phyloP scores from a whole-genome alignment of 2,888 invertebrate genomes.

The Strigamia crassipes region DNA sequence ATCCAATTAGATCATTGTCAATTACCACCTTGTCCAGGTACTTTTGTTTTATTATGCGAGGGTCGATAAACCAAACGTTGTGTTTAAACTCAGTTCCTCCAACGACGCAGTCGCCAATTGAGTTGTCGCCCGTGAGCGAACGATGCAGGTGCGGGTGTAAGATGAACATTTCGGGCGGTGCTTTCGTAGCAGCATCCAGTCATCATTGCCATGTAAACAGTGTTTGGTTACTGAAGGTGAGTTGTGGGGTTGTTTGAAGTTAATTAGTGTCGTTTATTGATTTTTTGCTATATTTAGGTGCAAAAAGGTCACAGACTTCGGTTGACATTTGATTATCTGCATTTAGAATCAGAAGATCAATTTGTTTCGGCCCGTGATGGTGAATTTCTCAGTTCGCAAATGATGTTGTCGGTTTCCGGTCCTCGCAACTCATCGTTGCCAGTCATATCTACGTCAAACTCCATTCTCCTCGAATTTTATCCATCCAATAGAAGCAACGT shows the following conservation, averaged over 20 bases:
- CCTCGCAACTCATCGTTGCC: not conserved
- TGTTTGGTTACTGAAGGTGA: conserved; percentile 31
- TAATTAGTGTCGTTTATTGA: not conserved
- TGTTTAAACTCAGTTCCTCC: not conserved
- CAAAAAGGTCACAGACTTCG: conserved; percentile 13
- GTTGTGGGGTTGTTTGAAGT: not conserved
- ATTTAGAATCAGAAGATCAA: conserved; percentile 12
- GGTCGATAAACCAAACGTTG: not conserved
- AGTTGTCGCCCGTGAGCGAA: not conserved
- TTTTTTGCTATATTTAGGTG: conserved; percentile 4
- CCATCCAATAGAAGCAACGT: conserved; percentile 29
- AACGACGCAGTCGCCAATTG: conserved; percentile 16
- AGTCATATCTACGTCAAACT: not conserved
- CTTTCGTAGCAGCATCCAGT: not conserved
- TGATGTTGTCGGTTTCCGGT: conserved; percentile 23
- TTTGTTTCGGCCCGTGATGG: conserved; percentile 36
- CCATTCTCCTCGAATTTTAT: conserved; percentile 30
- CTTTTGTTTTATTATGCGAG: not conserved
- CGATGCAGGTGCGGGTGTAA: conserved; percentile 31
- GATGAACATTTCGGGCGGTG: conserved; percentile 39
- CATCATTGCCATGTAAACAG: conserved; percentile 1
- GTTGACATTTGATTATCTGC: conserved; percentile 19
- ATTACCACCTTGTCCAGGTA: conserved; percentile 44
- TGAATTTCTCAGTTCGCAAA: conserved; percentile 28
- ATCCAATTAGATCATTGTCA: conserved; percentile 1